phyloP scores from a whole-genome alignment of 1,140 invertebrate species.

The Colletes latitarsis region DNA sequence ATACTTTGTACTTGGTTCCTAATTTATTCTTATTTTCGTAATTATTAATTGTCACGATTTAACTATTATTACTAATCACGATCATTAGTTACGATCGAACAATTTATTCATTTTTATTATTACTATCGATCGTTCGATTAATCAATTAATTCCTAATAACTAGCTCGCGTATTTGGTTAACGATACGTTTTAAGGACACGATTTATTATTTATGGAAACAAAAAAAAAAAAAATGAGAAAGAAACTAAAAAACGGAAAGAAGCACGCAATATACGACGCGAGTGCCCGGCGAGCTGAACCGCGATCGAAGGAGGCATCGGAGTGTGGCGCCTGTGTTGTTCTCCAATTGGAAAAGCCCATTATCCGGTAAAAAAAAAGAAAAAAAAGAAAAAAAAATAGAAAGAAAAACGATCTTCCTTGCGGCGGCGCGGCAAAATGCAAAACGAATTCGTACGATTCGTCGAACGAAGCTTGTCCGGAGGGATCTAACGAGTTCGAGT shows the following conservation, averaged over 20 bases:
- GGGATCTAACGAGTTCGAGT: no score
- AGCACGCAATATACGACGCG: slow-evolving; percentile 41
- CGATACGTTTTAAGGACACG: slow-evolving; percentile 59
- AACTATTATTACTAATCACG: slow-evolving; percentile 64
- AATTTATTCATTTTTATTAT: slow-evolving; percentile 57
- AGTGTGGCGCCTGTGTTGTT: slow-evolving; percentile 1
- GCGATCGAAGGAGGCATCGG: neutral
- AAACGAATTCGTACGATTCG: no score
- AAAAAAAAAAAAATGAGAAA: slow-evolving; percentile 39
- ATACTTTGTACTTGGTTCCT: slow-evolving; percentile 78
- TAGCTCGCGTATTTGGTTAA: slow-evolving; percentile 49
- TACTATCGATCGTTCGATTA: slow-evolving; percentile 51
- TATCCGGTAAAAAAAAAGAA: neutral
- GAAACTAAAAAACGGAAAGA: slow-evolving; percentile 11
- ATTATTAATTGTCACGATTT: slow-evolving; percentile 64
- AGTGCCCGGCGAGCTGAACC: slow-evolving; percentile 1
- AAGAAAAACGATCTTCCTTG: no score
- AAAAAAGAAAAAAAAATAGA: neutral
- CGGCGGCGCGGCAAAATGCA: no score
- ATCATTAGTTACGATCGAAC: slow-evolving; percentile 52
- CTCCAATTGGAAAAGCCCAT: neutral
- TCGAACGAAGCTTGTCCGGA: no score
- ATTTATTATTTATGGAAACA: slow-evolving; percentile 62
- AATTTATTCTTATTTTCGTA: slow-evolving; percentile 78
- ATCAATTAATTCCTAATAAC: slow-evolving; percentile 41